Evolutionary conservation across 1,140 invertebrate species (phyloP).

Genomic region (Wasmannia auropunctata): DNA sequence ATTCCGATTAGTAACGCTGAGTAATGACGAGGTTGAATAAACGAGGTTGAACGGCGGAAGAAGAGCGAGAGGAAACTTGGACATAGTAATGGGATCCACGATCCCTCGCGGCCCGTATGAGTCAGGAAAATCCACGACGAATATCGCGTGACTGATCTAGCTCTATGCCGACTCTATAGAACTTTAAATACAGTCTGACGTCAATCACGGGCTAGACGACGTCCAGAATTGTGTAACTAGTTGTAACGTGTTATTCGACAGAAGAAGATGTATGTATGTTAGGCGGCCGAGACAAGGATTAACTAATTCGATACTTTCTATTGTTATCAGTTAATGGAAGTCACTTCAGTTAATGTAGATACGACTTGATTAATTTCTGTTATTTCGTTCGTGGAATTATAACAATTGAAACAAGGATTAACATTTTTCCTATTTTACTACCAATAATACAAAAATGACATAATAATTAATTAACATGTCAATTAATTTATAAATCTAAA

Average conservation of each 20-base stretch:
- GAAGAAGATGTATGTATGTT: neutral
- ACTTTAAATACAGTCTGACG: conserved; percentile 56
- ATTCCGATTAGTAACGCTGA: neutral
- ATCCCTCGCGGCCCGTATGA: neutral
- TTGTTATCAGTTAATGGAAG: neutral
- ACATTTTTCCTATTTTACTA: neutral
- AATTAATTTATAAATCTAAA: neutral
- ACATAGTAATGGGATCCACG: conserved; percentile 42
- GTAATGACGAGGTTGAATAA: conserved; percentile 19
- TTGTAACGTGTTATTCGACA: neutral
- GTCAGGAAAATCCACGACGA: conserved; percentile 38
- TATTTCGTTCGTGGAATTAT: neutral
- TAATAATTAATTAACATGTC: neutral
- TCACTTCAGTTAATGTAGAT: neutral
- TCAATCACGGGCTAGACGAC: conserved; percentile 47
- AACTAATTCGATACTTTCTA: neutral
- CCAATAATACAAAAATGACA: neutral
- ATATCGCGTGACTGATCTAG: conserved; percentile 32
- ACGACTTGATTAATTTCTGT: neutral
- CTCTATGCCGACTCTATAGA: conserved; percentile 35
- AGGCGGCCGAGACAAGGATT: neutral
- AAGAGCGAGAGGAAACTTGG: neutral
- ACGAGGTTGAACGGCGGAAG: neutral
- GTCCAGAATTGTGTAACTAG: conserved; percentile 23
- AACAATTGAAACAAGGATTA: neutral